Conservation (phyloP, 2,888 invertebrate species). For the Brachycybe producta region DNA sequence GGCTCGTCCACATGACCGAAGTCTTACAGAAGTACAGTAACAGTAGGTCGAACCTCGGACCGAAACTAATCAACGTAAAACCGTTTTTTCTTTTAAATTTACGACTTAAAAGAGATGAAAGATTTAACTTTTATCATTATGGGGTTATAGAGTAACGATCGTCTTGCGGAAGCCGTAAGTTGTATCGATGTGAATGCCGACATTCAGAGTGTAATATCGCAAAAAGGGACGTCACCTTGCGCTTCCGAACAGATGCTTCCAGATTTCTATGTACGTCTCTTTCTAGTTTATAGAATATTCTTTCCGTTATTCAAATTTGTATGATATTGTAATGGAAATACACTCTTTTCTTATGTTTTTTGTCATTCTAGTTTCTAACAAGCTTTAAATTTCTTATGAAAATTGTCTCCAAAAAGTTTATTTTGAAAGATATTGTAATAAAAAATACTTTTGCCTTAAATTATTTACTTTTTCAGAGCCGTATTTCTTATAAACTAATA, state of each 20-base stretch:
- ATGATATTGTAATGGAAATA: not conserved
- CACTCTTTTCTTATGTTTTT: not conserved
- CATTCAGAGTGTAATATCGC: conserved; percentile 48
- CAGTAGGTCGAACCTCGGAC: conserved; percentile 54
- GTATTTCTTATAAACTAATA: no score
- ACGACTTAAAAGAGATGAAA: not conserved
- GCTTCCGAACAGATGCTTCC: conserved; percentile 71
- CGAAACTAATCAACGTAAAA: conserved; percentile 43
- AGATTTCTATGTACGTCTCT: conserved; percentile 57
- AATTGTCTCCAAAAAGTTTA: no score
- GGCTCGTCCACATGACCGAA: conserved; percentile 65
- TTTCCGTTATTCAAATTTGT: not conserved
- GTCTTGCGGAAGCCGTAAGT: conserved; percentile 51
- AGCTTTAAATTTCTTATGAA: not conserved
- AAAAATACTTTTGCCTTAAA: no score
- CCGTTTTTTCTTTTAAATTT: not conserved
- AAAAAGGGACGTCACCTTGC: conserved; percentile 54
- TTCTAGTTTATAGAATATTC: not conserved
- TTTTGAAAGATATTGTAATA: no score
- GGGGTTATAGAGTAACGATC: conserved; percentile 53
- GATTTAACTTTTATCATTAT: no score
- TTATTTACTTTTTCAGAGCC: no score
- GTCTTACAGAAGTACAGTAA: conserved; percentile 44
- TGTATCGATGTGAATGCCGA: conserved; percentile 46
- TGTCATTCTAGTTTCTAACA: not conserved